These are phyloP conservation scores for Nemotelus nigrinus DNA, from an alignment of 2,888 invertebrate genomes.

Conservation along the genomic window DNA sequence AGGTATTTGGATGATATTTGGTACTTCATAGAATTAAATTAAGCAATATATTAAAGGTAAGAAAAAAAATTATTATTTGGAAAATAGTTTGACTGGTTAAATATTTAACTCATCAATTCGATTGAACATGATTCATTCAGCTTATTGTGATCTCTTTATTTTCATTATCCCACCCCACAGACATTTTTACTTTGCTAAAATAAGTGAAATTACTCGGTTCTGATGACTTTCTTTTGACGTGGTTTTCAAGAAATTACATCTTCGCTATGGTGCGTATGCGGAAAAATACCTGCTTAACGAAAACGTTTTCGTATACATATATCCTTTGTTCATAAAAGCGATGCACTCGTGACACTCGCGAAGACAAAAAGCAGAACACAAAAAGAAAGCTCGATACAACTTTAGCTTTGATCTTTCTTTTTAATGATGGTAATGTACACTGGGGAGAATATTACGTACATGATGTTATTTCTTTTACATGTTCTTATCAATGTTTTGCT, in stretches of 20 bases:
- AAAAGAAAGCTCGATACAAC: neutral
- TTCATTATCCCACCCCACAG: neutral
- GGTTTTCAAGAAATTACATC: conserved; percentile 17
- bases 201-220: neutral
- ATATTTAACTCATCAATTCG: no score
- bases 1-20: no score
- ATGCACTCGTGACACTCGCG: conserved; percentile 6
- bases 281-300: no score
- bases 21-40: no score
- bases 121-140: no score
- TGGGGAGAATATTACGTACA: conserved; percentile 37
- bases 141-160: neutral
- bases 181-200: neutral
- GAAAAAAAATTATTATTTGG: no score
- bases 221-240: neutral
- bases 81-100: no score
- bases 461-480: neutral
- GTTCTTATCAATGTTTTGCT: neutral
- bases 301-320: neutral
- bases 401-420: conserved; percentile 44
- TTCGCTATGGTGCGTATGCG: neutral
- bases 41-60: no score
- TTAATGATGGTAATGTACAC: conserved; percentile 51
- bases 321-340: conserved; percentile 49
- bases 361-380: no score